Evolutionary conservation across 2,888 invertebrate species (phyloP).

Genomic region (Lomographa bimaculata): DNA sequence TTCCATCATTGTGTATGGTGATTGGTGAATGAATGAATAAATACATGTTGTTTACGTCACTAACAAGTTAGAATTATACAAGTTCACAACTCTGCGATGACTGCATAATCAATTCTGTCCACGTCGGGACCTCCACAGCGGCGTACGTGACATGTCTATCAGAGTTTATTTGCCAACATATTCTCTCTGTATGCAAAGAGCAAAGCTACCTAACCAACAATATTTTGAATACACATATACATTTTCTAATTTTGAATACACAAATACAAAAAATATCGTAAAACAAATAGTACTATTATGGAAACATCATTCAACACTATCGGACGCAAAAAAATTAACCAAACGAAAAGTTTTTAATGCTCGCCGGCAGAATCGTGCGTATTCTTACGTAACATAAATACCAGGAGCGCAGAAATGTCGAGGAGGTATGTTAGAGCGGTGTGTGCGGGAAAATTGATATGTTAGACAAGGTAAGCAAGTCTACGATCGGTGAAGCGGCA

Average conservation of each 20-base stretch:
- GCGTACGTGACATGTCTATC: constrained; percentile 64
- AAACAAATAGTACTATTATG: constrained; percentile 10
- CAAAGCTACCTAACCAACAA: constrained; percentile 9
- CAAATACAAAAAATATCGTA: background rate
- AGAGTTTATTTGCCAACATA: constrained; percentile 43
- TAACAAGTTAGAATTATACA: constrained; percentile 46
- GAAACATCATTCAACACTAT: background rate
- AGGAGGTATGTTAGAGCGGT: constrained; percentile 46
- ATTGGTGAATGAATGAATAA: no score
- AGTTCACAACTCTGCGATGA: constrained; percentile 46
- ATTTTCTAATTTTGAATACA: constrained; percentile 3
- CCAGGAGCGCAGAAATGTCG: constrained; percentile 68
- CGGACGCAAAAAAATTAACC: no score
- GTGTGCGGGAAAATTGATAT: constrained; percentile 70
- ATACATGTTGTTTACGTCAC: constrained; percentile 2
- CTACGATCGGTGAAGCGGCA: constrained; percentile 41
- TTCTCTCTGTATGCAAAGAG: constrained; percentile 27
- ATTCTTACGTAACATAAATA: constrained; percentile 79
- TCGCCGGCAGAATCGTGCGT: constrained; percentile 60
- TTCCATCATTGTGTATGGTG: no score
- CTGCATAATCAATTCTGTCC: constrained; percentile 53
- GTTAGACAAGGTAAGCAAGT: constrained; percentile 74
- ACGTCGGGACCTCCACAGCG: constrained; percentile 69
- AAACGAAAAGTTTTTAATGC: constrained; percentile 3
- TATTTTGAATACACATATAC: background rate